phyloP scores from a whole-genome alignment of 2,888 invertebrate genomes.

The Cacoxenus indagator region DNA sequence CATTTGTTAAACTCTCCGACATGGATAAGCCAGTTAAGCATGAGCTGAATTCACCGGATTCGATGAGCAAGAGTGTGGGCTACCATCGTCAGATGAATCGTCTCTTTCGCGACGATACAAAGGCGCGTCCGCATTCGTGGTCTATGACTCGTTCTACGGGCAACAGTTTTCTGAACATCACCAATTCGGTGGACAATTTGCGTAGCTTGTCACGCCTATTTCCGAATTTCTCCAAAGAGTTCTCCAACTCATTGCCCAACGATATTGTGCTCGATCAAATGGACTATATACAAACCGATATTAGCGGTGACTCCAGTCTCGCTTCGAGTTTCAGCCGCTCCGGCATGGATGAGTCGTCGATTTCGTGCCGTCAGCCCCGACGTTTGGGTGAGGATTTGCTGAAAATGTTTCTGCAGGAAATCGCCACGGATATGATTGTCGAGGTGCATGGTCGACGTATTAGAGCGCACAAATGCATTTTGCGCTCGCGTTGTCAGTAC shows the following conservation, averaged over 20 bases:
- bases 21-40: slow-evolving; percentile 78
- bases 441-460: slow-evolving; percentile 87
- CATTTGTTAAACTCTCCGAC: slow-evolving; percentile 84
- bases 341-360: slow-evolving; percentile 72
- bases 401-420: slow-evolving; percentile 92
- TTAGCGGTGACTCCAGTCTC: slow-evolving; percentile 74
- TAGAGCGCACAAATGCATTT: slow-evolving; percentile 91
- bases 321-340: slow-evolving; percentile 75
- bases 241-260: slow-evolving; percentile 70
- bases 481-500: slow-evolving; percentile 91
- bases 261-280: slow-evolving; percentile 64
- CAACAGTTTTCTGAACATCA: slow-evolving; percentile 71
- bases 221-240: slow-evolving; percentile 73
- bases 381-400: slow-evolving; percentile 88
- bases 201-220: slow-evolving; percentile 76
- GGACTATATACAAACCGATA: slow-evolving; percentile 72
- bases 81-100: slow-evolving; percentile 67
- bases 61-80: slow-evolving; percentile 68
- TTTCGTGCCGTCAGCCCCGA: slow-evolving; percentile 73
- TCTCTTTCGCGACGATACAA: slow-evolving; percentile 66
- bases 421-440: slow-evolving; percentile 88
- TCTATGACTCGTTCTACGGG: slow-evolving; percentile 77
- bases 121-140: slow-evolving; percentile 72
- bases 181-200: slow-evolving; percentile 74
- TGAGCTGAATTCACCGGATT: slow-evolving; percentile 70